A percentile compares a stretch with the other conserved stretches of the same genome.
Evolutionary conservation across 2,888 invertebrate species (phyloP).

Genomic region (Pinctada fucata): DNA sequence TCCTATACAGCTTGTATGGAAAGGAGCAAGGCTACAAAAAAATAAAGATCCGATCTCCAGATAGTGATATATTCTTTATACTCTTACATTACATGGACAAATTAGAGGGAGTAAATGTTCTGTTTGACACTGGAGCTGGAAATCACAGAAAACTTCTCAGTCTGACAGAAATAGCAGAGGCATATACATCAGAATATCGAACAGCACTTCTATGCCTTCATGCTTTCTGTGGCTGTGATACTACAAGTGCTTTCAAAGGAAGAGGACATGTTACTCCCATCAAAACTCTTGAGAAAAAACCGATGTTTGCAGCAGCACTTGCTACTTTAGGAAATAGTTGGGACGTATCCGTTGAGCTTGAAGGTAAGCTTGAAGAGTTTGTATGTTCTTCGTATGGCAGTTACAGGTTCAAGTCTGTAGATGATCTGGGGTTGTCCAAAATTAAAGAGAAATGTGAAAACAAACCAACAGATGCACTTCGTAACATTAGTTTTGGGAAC

Average conservation of each 20-base stretch:
- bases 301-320: slow-evolving; percentile 7
- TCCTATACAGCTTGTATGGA: slow-evolving; percentile 36
- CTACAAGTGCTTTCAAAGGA: slow-evolving; percentile 39
- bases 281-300: slow-evolving; percentile 14
- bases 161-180: slow-evolving; percentile 22
- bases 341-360: slow-evolving; percentile 18
- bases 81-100: slow-evolving; percentile 31
- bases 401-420: slow-evolving; percentile 7
- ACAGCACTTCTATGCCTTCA: slow-evolving; percentile 35
- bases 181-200: slow-evolving; percentile 14
- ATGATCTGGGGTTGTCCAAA: slow-evolving; percentile 1
- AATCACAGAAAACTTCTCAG: slow-evolving; percentile 28
- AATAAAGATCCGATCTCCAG: slow-evolving; percentile 37
- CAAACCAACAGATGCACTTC: not conserved
- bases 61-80: slow-evolving; percentile 41
- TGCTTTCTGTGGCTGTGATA: slow-evolving; percentile 34
- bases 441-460: slow-evolving; percentile 21
- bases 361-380: slow-evolving; percentile 28
- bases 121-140: slow-evolving; percentile 36
- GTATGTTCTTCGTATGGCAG: slow-evolving; percentile 34
- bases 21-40: slow-evolving; percentile 31
- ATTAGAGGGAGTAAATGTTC: slow-evolving; percentile 16
- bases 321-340: slow-evolving; percentile 27
- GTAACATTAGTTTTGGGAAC: slow-evolving; percentile 31
- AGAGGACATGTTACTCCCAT: slow-evolving; percentile 30